phyloP scores from a whole-genome alignment of 1,140 invertebrate genomes.

The Amyelois transitella region DNA sequence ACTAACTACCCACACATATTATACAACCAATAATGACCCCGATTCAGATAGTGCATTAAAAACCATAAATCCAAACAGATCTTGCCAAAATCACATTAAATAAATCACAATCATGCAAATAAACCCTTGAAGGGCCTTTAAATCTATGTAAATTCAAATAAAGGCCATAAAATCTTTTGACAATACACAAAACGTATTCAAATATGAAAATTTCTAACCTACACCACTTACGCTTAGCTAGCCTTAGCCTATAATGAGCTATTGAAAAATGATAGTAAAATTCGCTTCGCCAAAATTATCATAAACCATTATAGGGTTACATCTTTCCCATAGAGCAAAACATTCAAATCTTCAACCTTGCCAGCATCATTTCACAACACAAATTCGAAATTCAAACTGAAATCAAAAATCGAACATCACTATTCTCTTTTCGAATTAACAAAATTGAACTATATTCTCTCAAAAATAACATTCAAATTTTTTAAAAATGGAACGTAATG shows the following conservation, averaged over 20 bases:
- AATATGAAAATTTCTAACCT: slow-evolving; percentile 34
- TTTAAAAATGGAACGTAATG: slow-evolving; percentile 26
- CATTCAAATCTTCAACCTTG: slow-evolving; percentile 12
- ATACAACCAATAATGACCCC: slow-evolving; percentile 14
- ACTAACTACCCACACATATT: background rate
- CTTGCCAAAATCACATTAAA: slow-evolving; percentile 39
- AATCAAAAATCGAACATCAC: background rate
- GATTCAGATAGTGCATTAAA: slow-evolving; percentile 26
- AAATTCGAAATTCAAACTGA: slow-evolving; percentile 12
- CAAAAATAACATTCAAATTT: slow-evolving; percentile 11
- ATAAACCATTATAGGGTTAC: slow-evolving; percentile 60
- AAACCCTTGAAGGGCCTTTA: slow-evolving; percentile 47
- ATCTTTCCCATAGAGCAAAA: slow-evolving; percentile 31
- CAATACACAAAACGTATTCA: slow-evolving; percentile 42
- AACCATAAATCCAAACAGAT: slow-evolving; percentile 40
- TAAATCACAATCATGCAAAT: slow-evolving; percentile 73
- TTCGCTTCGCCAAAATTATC: slow-evolving; percentile 54
- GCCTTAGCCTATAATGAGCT: slow-evolving; percentile 64
- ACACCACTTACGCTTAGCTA: slow-evolving; percentile 51
- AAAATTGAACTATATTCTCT: slow-evolving; percentile 1
- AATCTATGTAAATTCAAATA: slow-evolving; percentile 45
- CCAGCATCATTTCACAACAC: background rate
- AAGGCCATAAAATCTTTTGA: slow-evolving; percentile 62
- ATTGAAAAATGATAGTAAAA: slow-evolving; percentile 74
- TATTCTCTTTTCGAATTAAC: background rate